A percentile compares a stretch with the other conserved stretches of the same genome.
These are phyloP conservation scores for Nephrotoma flavescens DNA, from an alignment of 2,888 invertebrate species.

Conservation along the genomic window DNA sequence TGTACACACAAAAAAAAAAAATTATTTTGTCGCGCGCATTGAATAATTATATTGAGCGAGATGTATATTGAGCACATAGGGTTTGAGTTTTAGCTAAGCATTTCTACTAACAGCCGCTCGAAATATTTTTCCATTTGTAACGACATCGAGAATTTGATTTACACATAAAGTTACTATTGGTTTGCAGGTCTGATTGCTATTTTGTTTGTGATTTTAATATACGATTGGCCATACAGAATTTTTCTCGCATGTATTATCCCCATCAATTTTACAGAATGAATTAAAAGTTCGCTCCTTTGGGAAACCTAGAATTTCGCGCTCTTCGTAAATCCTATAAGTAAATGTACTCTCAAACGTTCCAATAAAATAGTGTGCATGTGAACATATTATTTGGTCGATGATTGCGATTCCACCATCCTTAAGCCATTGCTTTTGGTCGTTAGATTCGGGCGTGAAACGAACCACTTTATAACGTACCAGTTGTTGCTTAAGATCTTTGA, in stretches of 20 bases:
- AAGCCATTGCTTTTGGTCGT: conserved; percentile 20
- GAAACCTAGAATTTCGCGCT: conserved; percentile 88
- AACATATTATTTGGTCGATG: conserved; percentile 90
- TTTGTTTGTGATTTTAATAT: no score
- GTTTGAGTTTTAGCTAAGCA: no score
- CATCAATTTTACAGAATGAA: conserved; percentile 40
- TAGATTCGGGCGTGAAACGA: conserved; percentile 23
- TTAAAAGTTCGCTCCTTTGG: conserved; percentile 72
- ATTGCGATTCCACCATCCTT: conserved; percentile 81
- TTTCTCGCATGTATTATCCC: conserved; percentile 46
- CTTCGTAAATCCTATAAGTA: conserved; percentile 92
- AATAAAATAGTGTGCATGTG: conserved; percentile 66
- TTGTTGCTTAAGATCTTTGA: conserved; percentile 24
- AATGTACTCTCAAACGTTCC: conserved; percentile 94
- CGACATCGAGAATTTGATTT: no score
- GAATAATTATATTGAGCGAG: no score
- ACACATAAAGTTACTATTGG: no score
- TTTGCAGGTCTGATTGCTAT: no score
- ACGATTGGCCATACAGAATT: conserved; percentile 66
- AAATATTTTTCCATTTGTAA: no score
- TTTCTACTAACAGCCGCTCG: no score
- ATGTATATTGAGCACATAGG: no score
- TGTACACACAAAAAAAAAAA: no score
- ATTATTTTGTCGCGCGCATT: no score
- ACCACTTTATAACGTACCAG: conserved; percentile 20